Percentiles rank a stretch among this genome's conserved stretches.
Evolutionary conservation across 2,888 invertebrate genomes (phyloP).

Genomic region (Phengaris alcon): DNA sequence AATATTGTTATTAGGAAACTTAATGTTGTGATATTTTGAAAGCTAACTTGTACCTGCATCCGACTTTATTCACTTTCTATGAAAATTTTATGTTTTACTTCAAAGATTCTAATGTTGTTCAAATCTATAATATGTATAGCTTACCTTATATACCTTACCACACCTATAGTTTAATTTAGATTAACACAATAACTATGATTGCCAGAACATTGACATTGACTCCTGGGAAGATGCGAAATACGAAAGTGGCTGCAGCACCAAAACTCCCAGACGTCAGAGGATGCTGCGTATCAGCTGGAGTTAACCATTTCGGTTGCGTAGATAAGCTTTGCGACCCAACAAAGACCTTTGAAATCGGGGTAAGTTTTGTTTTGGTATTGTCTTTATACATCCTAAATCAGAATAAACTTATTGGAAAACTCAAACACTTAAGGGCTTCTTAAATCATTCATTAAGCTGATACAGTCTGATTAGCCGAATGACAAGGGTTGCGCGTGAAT

Average conservation of each 20-base stretch:
- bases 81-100: no score
- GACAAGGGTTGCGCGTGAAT: no score
- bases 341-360: constrained; percentile 70
- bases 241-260: constrained; percentile 80
- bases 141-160: no score
- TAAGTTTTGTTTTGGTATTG: constrained; percentile 48
- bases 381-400: not conserved
- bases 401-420: not conserved
- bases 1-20: constrained; percentile 4
- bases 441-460: not conserved
- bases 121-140: no score
- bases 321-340: constrained; percentile 89
- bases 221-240: constrained; percentile 81
- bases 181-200: constrained; percentile 9
- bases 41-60: not conserved
- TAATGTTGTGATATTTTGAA: not conserved
- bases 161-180: not conserved
- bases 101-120: no score
- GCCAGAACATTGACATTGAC: constrained; percentile 82
- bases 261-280: constrained; percentile 85
- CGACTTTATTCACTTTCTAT: not conserved
- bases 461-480: no score
- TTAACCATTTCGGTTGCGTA: constrained; percentile 86
- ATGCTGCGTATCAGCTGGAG: constrained; percentile 85
- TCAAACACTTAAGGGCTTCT: not conserved